Evolutionary conservation across 2,797 vertebrate species (phyloP).

Genomic region (Thripadectes ignobilis): DNA sequence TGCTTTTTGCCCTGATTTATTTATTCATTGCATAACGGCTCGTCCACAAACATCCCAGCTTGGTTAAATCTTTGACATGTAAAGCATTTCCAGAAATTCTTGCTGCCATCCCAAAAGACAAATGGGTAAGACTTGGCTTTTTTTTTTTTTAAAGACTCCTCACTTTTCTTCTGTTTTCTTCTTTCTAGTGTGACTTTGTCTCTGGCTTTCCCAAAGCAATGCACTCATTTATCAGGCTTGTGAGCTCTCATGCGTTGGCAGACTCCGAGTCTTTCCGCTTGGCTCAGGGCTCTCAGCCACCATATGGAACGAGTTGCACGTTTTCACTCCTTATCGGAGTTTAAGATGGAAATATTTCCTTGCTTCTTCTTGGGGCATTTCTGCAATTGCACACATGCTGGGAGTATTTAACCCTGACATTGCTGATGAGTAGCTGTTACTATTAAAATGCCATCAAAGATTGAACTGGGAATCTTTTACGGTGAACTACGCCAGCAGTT

Average conservation of each 20-base stretch:
- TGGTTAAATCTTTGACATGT: constrained; percentile 36
- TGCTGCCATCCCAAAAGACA: constrained; percentile 41
- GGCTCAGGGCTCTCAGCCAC: constrained; percentile 30
- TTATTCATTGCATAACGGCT: constrained; percentile 20
- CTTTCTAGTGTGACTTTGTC: background rate
- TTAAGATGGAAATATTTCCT: constrained; percentile 60
- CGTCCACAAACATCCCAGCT: constrained; percentile 55
- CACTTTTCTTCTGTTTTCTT: background rate
- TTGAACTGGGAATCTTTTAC: background rate
- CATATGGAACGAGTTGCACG: constrained; percentile 73
- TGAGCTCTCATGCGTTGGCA: constrained; percentile 22
- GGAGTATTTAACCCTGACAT: constrained; percentile 65
- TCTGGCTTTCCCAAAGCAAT: constrained; percentile 22
- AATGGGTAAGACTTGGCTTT: background rate
- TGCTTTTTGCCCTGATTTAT: constrained; percentile 31
- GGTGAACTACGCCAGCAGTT: background rate
- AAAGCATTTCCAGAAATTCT: constrained; percentile 47
- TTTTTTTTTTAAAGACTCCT: background rate
- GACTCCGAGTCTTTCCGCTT: constrained; percentile 47
- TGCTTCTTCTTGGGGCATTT: constrained; percentile 43
- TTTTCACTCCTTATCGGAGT: constrained; percentile 66
- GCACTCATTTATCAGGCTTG: constrained; percentile 54
- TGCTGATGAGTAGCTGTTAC: constrained; percentile 14
- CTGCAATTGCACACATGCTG: constrained; percentile 39
- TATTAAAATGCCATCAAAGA: background rate